Evolutionary conservation across 2,888 invertebrate genomes (phyloP).

Genomic region (Noctua fimbriata): DNA sequence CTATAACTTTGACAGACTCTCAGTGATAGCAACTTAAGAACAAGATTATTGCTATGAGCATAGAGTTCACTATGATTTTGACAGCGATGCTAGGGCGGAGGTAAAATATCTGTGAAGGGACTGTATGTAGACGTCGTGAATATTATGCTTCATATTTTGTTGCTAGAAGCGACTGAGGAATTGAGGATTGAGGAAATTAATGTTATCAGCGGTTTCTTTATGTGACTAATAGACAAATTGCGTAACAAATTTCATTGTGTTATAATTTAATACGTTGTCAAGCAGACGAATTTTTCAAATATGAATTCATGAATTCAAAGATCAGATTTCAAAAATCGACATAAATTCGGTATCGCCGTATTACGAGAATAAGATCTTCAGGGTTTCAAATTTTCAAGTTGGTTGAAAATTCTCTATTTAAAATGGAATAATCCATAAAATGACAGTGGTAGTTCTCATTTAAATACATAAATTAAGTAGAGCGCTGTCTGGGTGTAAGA

Average conservation of each 20-base stretch:
- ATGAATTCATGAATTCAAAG: too few relatives aligned
- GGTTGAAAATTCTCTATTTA: neutral
- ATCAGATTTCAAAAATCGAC: too few relatives aligned
- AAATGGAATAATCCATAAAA: neutral
- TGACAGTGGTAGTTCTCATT: conserved; percentile 2
- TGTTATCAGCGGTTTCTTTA: neutral
- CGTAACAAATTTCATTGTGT: neutral
- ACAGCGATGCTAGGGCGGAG: neutral
- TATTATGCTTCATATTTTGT: too few relatives aligned
- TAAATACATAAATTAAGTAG: neutral
- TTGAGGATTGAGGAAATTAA: neutral
- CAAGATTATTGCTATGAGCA: neutral
- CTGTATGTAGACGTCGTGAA: neutral
- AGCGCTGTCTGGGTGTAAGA: neutral
- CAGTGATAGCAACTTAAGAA: neutral
- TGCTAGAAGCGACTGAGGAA: too few relatives aligned
- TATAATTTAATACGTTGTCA: neutral
- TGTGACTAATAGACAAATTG: neutral
- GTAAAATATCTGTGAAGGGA: neutral
- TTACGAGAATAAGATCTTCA: neutral
- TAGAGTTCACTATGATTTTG: neutral
- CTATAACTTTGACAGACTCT: neutral
- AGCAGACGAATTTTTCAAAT: neutral
- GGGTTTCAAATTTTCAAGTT: neutral
- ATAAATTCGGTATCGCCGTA: neutral